A percentile compares a stretch with the other conserved stretches of the same genome.
Evolutionary conservation across 2,888 invertebrate genomes (phyloP).

Genomic region (Lochmaea crataegi): DNA sequence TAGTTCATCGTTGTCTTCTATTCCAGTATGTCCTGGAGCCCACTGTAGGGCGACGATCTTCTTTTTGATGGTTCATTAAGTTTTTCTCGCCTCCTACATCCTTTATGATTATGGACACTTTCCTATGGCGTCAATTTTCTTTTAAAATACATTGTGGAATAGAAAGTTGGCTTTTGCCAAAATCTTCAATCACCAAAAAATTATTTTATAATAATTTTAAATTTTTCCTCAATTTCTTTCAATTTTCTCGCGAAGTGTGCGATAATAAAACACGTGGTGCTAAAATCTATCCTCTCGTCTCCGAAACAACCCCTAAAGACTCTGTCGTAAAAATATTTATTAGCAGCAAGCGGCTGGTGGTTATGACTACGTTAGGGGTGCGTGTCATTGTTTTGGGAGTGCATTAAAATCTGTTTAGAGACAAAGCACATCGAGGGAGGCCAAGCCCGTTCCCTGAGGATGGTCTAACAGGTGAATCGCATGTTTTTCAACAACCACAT

Average conservation of each 20-base stretch:
- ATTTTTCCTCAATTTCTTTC: background rate
- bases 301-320: conserved; percentile 14
- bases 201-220: background rate
- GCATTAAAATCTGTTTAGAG: conserved; percentile 71
- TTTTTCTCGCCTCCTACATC: no score
- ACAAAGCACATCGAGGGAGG: conserved; percentile 53
- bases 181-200: no score
- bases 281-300: background rate
- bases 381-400: conserved; percentile 63
- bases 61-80: no score
- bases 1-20: no score
- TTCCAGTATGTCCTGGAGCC: no score
- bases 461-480: conserved; percentile 66
- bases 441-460: conserved; percentile 59
- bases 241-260: background rate
- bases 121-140: no score
- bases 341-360: conserved; percentile 56
- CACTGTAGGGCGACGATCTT: no score
- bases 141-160: no score
- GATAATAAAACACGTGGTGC: conserved; percentile 8
- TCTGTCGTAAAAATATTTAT: conserved; percentile 59
- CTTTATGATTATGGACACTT: no score
- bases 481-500: conserved; percentile 52
- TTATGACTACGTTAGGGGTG: conserved; percentile 56
- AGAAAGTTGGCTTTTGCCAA: no score